Base-by-base conservation (phyloP, 2,888 invertebrate genomes). In the Pseudococcus jackbeardsleyi region DNA sequence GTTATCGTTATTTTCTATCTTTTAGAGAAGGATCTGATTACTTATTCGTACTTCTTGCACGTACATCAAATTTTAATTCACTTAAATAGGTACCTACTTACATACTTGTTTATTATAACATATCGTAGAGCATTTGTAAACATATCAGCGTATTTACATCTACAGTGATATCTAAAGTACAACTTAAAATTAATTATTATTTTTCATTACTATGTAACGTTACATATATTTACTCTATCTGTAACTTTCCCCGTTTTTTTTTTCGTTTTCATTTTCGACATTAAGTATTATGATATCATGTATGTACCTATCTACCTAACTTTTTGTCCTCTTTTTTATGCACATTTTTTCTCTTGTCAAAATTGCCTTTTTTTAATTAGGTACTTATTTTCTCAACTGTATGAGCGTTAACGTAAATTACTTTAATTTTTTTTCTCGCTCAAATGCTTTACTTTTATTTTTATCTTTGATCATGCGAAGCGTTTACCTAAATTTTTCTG, bases 61-160 rank as follows among this genome's bases (percentile, higher is more conserved):
- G 72, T 72, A 72, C 39, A 33, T 17, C 15, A 7, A 15, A 22
- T 64, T 19, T 22, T 22, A 22, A 11, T 64, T 11, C 22, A 72
- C 72, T 42, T 46, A 46, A 82, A 46, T 82, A 82, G 79, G 42
- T 82, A 82, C 46, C 15, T 82, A 82, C 19, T 19, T 82, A 46
- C 79, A 82, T 82, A 46, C 39, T 82, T 46, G 46, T 82, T 42
- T 82, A 82, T 82, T 82, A 46, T 82, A 82, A 86, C 86, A 86
- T 86, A 86, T 86, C 86, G 86, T 86, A 86, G 86, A 72, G 68
- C 86, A 86, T 86, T 86, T 86, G 86, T 86, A 86, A 86, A 86
- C 86, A 86, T 86, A 86, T 86, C 86, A 86, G 39, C 64, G 59
- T 85, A 86, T 86, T 86, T 86, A 86, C 86, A 68, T 68, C 86